Conservation (phyloP, 2,888 invertebrate species). For the Nemapogon koenigi region DNA sequence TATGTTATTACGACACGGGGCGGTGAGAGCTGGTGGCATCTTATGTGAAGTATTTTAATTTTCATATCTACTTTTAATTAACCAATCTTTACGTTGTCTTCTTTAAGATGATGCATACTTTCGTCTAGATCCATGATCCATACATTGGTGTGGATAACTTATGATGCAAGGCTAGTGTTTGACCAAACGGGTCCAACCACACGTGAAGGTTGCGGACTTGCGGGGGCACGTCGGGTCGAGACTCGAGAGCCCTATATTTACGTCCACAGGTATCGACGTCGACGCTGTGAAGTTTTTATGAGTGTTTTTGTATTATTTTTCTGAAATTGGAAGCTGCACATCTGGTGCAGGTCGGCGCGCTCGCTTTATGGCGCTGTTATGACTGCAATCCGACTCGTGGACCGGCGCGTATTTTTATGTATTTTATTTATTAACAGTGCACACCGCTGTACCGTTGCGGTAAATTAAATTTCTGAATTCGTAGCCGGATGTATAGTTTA, state of each 20-base stretch:
- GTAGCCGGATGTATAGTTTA: constrained; percentile 5
- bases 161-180: too few relatives aligned
- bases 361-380: constrained; percentile 49
- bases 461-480: constrained; percentile 31
- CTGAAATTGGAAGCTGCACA: constrained; percentile 44
- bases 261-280: constrained; percentile 43
- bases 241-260: constrained; percentile 46
- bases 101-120: too few relatives aligned
- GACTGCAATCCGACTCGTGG: constrained; percentile 42
- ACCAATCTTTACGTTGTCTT: too few relatives aligned
- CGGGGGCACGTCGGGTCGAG: constrained; percentile 28
- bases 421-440: constrained; percentile 38
- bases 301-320: constrained; percentile 34
- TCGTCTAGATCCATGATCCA: too few relatives aligned
- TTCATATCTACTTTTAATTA: too few relatives aligned
- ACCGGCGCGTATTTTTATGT: constrained; percentile 30
- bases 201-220: too few relatives aligned
- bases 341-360: constrained; percentile 35
- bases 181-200: too few relatives aligned
- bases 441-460: constrained; percentile 25
- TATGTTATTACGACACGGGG: too few relatives aligned
- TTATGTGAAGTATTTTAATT: too few relatives aligned
- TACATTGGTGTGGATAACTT: too few relatives aligned
- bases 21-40: too few relatives aligned
- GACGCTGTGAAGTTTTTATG: constrained; percentile 19